Evolutionary conservation across 1,140 invertebrate genomes (phyloP), one percentile per base, ranked within the genome.

Genomic region (Rhopalosiphum padi): DNA sequence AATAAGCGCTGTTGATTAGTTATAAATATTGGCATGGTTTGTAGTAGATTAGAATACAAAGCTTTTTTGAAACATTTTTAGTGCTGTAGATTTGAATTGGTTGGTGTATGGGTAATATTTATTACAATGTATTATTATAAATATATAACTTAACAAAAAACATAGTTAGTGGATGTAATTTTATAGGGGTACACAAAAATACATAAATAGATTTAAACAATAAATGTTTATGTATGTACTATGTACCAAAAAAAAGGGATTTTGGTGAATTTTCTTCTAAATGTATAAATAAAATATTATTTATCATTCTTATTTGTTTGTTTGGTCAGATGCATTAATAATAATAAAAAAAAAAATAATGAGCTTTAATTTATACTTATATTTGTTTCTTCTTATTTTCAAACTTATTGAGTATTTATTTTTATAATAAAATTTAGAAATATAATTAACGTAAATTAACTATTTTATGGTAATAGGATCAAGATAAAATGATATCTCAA

Each of bases 401-500:
- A 55, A 89, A 41, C 22, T 89, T 85, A 53, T 60, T 77, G 48
- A 60, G 53, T 55, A 60, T 68, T 89, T 0, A 77, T 51, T 37
- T 46, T 68, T 60, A 30, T 21, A 60, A 60, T 6, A 2, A 93
- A 82, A 30, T 48, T 46, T 92, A 41, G 11, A 30, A 51, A 21
- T 82, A 68, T 25, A 35, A 51, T 21, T 90, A 90, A 90, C 25
- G 46, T 68, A 90, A 43, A 23, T 41, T 94, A 77, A 53, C 37
- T 90, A 83, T 94, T 88, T 77, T 82, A 41, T 93, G 21, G 7
- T 83, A 46, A 77, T 95, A 97, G 97, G 97, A 97, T 94, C 97
- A 97, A 95, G 97, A 97, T 93, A 97, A 95, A 96, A 95, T 96
- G 96, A 83, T 94, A 25, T 96, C 95, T 94, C 96, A 96, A 94